Base-by-base conservation (phyloP, 2,113 vertebrate genomes). In the Larimichthys polyactis region DNA sequence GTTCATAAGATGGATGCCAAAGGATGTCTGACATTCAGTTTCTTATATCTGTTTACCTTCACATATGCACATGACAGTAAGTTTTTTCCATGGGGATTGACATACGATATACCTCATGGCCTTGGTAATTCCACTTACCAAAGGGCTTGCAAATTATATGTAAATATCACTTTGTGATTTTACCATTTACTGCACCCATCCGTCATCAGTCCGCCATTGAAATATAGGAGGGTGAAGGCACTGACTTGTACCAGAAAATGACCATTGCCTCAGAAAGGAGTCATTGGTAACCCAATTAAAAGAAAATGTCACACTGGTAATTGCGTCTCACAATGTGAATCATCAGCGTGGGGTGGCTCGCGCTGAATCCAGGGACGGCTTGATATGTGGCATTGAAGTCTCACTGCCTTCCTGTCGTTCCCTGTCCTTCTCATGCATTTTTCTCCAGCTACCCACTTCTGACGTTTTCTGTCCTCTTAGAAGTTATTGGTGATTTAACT, bases 261-360 rank as follows among this genome's bases (percentile, higher is more conserved):
- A 95, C 94, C 95, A 95, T 96, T 95, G 92, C 88, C 90, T 91
- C 87, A 83, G 86, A 93, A 88, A 89, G 91, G 82, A 94, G 88
- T 94, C 92, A 73, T 93, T 90, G 86, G 87, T 94, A 94, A 94
- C 92, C 92, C 94, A 95, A 95, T 95, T 95, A 95, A 94, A 94
- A 92, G 85, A 83, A 95, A 95, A 95, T 95, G 95, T 95, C 95
- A 95, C 74, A 72, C 86, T 91, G 86, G 92, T 95, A 94, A 95
- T 95, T 95, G 93, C 74, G 63, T 89, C 88, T 85, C 86, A 86
- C 89, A 68, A 82, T 89, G 92, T 91, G 94, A 93, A 92, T 94
- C 91, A 91, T 91, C 89, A 71, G 20, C 75, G 70, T 66, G 55
- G 81, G 75, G 78, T 71, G 70, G 75, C 81, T 78, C 27, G 5